Evolutionary conservation across 2,113 vertebrate genomes (phyloP), one percentile per base, ranked within the genome.

Genomic region (Proterorhinus semilunaris): DNA sequence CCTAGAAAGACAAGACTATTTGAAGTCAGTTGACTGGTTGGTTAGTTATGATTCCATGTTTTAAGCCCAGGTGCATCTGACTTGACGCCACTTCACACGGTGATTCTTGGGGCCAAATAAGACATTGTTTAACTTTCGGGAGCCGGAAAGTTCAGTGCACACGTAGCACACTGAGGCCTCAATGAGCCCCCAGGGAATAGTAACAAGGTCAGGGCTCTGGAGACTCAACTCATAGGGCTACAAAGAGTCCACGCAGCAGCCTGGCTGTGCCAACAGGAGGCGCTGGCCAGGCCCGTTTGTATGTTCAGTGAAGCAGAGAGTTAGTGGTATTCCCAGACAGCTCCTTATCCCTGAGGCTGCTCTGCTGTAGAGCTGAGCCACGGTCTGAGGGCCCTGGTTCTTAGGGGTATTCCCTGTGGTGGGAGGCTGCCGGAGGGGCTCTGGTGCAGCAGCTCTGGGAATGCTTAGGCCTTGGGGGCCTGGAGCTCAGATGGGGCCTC

Each of bases 401-500:
- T 87, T 78, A 79, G 83, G 83, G 81, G 55, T 83, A 88, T 91
- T 89, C 91, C 91, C 88, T 82, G 75, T 86, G 85, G 91, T 88
- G 72, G 54, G 66, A 80, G 77, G 83, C 77, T 83, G 87, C 89
- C 89, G 78, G 79, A 84, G 88, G 91, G 89, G 82, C 86, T 83
- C 72, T 82, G 61, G 82, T 82, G 83, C 53, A 36, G 87, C 89
- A 87, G 87, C 88, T 85, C 27, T 85, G 90, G 87, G 90, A 91
- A 82, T 84, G 86, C 65, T 69, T 68, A 80, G 75, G 83, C 88
- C 87, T 90, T 84, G 83, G 87, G 90, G 89, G 80, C 86, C 79
- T 88, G 82, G 82, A 90, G 87, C 87, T 92, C 91, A 92, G 90
- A 92, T 92, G 90, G 90, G 82, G 86, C 85, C 87, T 86, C 50